Evolutionary conservation across 2,888 invertebrate genomes (phyloP).

Genomic region (Minunthozetes semirufus): DNA sequence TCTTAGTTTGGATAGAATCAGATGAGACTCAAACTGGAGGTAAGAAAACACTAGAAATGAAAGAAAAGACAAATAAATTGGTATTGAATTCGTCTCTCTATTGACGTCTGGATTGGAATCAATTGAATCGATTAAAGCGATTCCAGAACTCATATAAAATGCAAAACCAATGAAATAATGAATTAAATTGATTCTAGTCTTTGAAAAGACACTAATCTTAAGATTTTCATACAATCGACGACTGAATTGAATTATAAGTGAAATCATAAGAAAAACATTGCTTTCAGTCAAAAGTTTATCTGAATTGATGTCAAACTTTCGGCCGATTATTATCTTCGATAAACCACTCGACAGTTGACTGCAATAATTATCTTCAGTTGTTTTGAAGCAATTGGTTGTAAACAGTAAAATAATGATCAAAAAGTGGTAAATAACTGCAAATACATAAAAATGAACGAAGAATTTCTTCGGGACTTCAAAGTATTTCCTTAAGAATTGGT

Average conservation of each 20-base stretch:
- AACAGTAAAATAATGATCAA: constrained; percentile 4
- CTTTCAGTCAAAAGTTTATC: not conserved
- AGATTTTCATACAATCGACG: constrained; percentile 45
- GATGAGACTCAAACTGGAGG: constrained; percentile 46
- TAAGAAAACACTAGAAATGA: constrained; percentile 46
- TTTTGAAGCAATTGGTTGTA: not conserved
- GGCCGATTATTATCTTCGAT: not conserved
- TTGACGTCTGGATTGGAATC: not conserved
- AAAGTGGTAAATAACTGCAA: not conserved
- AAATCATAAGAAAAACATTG: constrained; percentile 6
- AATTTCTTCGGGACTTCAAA: constrained; percentile 53
- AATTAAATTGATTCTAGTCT: constrained; percentile 45
- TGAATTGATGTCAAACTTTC: not conserved
- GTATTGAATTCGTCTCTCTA: not conserved
- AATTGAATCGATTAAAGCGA: constrained; percentile 33
- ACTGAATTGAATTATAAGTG: constrained; percentile 7
- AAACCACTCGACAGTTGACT: not conserved
- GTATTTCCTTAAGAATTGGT: not conserved
- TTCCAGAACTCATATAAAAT: constrained; percentile 42
- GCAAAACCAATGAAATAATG: constrained; percentile 45
- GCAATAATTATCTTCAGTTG: not conserved
- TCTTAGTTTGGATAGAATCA: constrained; percentile 46
- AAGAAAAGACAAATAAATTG: not conserved
- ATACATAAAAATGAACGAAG: constrained; percentile 11
- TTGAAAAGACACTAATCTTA: constrained; percentile 45